These are phyloP conservation scores for Narcine bancroftii DNA, from an alignment of 2,113 vertebrate species.

Conservation along the genomic window DNA sequence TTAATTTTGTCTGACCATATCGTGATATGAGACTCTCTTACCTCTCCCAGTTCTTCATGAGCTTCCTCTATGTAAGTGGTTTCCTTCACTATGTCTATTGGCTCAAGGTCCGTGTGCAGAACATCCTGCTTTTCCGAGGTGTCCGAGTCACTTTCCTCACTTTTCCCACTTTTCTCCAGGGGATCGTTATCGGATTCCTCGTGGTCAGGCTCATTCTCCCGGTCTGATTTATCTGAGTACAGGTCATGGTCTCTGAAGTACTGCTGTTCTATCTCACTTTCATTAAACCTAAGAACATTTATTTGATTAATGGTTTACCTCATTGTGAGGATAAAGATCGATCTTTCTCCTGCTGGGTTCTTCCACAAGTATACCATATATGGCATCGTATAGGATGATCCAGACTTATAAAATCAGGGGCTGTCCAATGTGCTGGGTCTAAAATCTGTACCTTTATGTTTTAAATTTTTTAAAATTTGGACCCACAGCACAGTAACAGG, in stretches of 20 bases:
- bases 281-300: conserved; percentile 65
- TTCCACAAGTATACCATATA: no score
- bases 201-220: conserved; percentile 85
- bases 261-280: conserved; percentile 75
- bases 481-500: no score
- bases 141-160: conserved; percentile 91
- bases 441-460: no score
- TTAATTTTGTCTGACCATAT: no score
- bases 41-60: conserved; percentile 90
- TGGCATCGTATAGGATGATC: no score
- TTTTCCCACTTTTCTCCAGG: conserved; percentile 88
- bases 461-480: no score
- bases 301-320: conserved; percentile 10
- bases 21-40: conserved; percentile 46
- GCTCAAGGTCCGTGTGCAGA: conserved; percentile 77
- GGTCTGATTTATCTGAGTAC: conserved; percentile 94
- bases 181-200: conserved; percentile 92
- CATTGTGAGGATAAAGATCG: no score
- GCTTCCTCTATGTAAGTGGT: conserved; percentile 81
- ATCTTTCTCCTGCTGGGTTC: no score
- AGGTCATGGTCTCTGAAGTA: conserved; percentile 88
- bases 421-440: no score
- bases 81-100: conserved; percentile 70
- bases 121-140: conserved; percentile 91
- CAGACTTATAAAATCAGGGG: no score